Evolutionary conservation across 1,140 invertebrate species (phyloP).

Genomic region (Dolichoris vasculosae): DNA sequence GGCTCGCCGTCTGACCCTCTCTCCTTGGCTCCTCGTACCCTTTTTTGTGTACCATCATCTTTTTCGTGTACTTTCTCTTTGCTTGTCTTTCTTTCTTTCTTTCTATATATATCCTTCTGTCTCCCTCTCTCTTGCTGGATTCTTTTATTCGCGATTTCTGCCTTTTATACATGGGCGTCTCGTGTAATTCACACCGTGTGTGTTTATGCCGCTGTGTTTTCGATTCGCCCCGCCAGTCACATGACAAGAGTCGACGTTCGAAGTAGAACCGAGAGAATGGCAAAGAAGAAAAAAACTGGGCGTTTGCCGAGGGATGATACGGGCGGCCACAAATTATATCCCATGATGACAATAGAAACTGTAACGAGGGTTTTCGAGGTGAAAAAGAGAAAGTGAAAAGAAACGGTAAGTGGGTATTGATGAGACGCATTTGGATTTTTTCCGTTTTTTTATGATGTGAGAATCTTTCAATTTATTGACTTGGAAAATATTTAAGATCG

Average conservation of each 20-base stretch:
- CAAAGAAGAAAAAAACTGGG: slow-evolving; percentile 38
- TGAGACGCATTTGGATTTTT: slow-evolving; percentile 9
- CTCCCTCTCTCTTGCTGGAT: not conserved
- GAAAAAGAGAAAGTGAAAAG: not conserved
- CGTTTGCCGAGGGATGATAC: slow-evolving; percentile 50
- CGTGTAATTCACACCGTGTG: slow-evolving; percentile 43
- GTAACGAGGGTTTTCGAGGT: slow-evolving; percentile 38
- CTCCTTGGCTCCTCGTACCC: slow-evolving; percentile 45
- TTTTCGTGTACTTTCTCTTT: slow-evolving; percentile 54
- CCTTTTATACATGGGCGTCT: slow-evolving; percentile 1
- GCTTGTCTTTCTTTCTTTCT: not conserved
- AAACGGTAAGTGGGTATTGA: slow-evolving; percentile 45
- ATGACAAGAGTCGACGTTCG: slow-evolving; percentile 34
- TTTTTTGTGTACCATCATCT: slow-evolving; percentile 54
- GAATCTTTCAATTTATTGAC: slow-evolving; percentile 38
- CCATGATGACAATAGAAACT: slow-evolving; percentile 43
- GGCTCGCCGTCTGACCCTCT: slow-evolving; percentile 52
- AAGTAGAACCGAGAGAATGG: slow-evolving; percentile 3
- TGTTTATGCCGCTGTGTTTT: slow-evolving; percentile 46
- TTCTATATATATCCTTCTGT: slow-evolving; percentile 16
- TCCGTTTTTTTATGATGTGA: slow-evolving; percentile 23
- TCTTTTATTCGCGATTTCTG: slow-evolving; percentile 36
- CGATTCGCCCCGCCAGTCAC: slow-evolving; percentile 45
- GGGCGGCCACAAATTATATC: slow-evolving; percentile 52
- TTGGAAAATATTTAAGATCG: slow-evolving; percentile 8